A percentile compares a stretch with the other conserved stretches of the same genome.
Evolutionary conservation across 2,113 vertebrate genomes (phyloP).

Genomic region (Sylvia atricapilla): DNA sequence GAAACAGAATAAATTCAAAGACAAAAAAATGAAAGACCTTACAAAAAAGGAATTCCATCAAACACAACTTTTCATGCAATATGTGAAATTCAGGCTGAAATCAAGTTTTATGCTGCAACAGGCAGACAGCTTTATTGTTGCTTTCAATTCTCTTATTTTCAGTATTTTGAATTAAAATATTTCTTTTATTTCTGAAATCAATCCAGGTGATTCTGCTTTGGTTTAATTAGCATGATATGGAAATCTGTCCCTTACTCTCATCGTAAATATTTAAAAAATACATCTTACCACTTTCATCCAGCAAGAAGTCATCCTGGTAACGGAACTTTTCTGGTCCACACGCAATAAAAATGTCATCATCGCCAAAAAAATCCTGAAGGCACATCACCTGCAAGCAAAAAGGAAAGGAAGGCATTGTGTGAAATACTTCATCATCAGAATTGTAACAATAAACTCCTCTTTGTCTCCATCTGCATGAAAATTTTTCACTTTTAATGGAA

Average conservation of each 20-base stretch:
- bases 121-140: background rate
- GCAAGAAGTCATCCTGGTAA: conserved; percentile 97
- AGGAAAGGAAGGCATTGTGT: conserved; percentile 51
- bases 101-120: background rate
- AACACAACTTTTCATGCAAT: background rate
- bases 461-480: conserved; percentile 21
- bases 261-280: conserved; percentile 49
- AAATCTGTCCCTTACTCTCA: conserved; percentile 39
- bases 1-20: background rate
- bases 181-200: conserved; percentile 46
- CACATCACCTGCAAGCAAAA: conserved; percentile 84
- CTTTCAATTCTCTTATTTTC: conserved; percentile 46
- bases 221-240: background rate
- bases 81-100: background rate
- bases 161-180: conserved; percentile 45
- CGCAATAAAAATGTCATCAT: conserved; percentile 98
- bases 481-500: conserved; percentile 52
- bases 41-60: background rate
- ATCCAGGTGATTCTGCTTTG: conserved; percentile 45
- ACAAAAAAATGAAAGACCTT: background rate
- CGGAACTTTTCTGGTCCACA: conserved; percentile 99
- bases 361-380: conserved; percentile 98
- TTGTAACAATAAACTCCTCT: conserved; percentile 6
- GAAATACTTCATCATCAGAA: conserved; percentile 39
- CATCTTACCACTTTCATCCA: conserved; percentile 92